These are phyloP conservation scores for Calephelis virginiensis DNA, from an alignment of 1,140 invertebrate genomes.

Conservation along the genomic window DNA sequence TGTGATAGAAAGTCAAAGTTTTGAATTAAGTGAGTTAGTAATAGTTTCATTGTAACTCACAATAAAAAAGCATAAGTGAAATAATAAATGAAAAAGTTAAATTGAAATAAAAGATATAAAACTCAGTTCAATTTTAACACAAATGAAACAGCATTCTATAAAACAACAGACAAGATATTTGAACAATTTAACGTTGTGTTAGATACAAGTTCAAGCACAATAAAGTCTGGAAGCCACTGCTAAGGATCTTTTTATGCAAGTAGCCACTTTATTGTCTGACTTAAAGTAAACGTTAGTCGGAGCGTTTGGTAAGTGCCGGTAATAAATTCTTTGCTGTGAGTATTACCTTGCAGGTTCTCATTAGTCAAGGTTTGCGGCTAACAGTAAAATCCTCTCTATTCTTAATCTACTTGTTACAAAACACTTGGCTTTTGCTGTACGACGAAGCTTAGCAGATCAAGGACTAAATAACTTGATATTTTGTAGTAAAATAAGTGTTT, in stretches of 20 bases:
- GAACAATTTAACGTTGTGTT: background rate
- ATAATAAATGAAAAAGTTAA: too few species aligned
- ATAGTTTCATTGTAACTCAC: too few species aligned
- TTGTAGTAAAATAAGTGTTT: too few species aligned
- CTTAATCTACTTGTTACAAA: conserved; percentile 6
- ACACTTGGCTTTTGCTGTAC: too few species aligned
- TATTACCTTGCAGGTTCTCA: conserved; percentile 53
- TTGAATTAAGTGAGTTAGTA: too few species aligned
- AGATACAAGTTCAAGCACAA: too few species aligned
- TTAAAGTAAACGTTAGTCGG: conserved; percentile 45
- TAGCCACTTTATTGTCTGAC: conserved; percentile 47
- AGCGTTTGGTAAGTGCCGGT: conserved; percentile 55
- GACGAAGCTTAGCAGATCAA: too few species aligned
- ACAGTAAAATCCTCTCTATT: conserved; percentile 12
- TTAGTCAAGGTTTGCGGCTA: conserved; percentile 34
- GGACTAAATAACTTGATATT: background rate
- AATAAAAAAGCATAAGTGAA: too few species aligned
- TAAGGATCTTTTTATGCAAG: conserved; percentile 1
- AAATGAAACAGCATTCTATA: conserved; percentile 2
- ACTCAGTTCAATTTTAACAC: conserved; percentile 9
- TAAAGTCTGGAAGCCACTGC: too few species aligned
- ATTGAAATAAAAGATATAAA: background rate
- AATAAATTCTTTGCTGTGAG: conserved; percentile 52
- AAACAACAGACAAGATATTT: conserved; percentile 33
- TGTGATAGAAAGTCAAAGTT: too few species aligned